phyloP scores from a whole-genome alignment of 2,888 invertebrate species.

The Leucoma salicis region DNA sequence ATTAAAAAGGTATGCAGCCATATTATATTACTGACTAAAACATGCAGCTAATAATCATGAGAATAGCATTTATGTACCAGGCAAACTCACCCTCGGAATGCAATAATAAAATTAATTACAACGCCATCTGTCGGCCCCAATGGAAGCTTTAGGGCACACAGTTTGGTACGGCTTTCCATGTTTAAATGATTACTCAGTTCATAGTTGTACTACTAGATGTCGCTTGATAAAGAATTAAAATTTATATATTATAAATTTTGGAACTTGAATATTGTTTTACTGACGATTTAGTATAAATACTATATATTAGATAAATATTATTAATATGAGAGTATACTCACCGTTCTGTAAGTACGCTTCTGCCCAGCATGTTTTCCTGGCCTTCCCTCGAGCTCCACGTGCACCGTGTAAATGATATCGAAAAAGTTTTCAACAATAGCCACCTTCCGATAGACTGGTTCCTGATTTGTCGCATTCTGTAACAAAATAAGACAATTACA shows the following conservation, averaged over 20 bases:
- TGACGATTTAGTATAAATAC: background rate
- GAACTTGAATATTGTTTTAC: background rate
- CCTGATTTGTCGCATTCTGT: constrained; percentile 86
- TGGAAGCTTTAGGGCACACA: background rate
- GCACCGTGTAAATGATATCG: constrained; percentile 97
- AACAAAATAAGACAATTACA: constrained; percentile 58
- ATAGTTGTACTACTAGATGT: constrained; percentile 23
- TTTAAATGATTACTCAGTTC: background rate
- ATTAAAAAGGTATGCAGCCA: no score
- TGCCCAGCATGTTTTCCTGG: constrained; percentile 98
- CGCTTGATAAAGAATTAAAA: constrained; percentile 8
- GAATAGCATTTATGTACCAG: background rate
- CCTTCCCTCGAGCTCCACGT: constrained; percentile 95
- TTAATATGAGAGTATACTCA: constrained; percentile 69
- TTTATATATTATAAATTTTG: no score
- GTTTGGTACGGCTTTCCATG: background rate
- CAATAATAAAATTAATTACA: background rate
- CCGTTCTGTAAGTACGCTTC: constrained; percentile 97
- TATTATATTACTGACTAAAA: constrained; percentile 5
- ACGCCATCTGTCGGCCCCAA: constrained; percentile 11
- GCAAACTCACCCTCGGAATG: background rate
- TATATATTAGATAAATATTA: background rate
- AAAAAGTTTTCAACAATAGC: constrained; percentile 99
- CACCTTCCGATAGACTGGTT: constrained; percentile 93
- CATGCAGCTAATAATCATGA: constrained; percentile 5